phyloP scores from a whole-genome alignment of 2,113 vertebrate genomes.

The Zootoca vivipara region DNA sequence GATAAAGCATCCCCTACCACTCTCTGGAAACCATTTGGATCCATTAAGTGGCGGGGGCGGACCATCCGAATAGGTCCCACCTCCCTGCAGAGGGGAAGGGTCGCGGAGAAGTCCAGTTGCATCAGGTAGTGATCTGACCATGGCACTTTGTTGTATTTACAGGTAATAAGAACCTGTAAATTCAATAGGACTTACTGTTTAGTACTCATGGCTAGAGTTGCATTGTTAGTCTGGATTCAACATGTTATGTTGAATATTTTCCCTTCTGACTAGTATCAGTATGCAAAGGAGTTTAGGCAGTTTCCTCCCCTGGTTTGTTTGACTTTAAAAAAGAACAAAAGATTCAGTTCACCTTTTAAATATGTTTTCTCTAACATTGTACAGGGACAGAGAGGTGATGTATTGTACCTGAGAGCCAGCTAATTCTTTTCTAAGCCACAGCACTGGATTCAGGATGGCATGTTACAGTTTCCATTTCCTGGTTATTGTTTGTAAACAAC shows the following conservation, averaged over 20 bases:
- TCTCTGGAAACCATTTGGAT: too few relatives aligned
- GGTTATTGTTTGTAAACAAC: constrained; percentile 23
- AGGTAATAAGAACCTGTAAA: not conserved
- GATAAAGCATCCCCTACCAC: too few relatives aligned
- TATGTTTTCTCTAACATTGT: not conserved
- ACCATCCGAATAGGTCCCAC: too few relatives aligned
- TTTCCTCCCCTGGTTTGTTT: not conserved
- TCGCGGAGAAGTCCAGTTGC: too few relatives aligned
- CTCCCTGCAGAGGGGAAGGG: too few relatives aligned
- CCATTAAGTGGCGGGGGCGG: too few relatives aligned
- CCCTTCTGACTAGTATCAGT: not conserved
- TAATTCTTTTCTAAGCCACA: not conserved
- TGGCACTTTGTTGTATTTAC: too few relatives aligned
- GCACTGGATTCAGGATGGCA: not conserved
- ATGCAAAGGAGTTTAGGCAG: not conserved
- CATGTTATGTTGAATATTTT: not conserved
- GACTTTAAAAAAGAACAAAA: not conserved
- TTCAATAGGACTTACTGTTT: not conserved
- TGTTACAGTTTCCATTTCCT: constrained; percentile 11
- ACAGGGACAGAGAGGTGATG: not conserved
- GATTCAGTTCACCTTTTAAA: constrained; percentile 23
- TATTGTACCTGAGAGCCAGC: not conserved
- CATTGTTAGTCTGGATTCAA: too few relatives aligned
- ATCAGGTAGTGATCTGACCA: too few relatives aligned
- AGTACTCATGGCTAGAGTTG: too few relatives aligned